Evolutionary conservation across 2,113 vertebrate genomes (phyloP).

Genomic region (Myiozetetes cayanensis): DNA sequence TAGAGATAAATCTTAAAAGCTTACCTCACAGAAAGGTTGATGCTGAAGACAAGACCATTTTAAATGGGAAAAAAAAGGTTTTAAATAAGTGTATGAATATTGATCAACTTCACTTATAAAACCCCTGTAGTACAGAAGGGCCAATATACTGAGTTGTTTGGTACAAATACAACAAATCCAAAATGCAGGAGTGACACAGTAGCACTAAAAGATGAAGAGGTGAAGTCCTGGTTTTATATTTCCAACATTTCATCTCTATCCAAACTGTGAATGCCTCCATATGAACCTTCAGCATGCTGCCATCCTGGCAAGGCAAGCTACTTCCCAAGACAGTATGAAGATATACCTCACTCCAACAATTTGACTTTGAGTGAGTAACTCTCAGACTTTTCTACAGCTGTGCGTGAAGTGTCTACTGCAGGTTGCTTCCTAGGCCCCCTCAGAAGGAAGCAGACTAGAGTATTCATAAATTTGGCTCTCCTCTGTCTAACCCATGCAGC

Average conservation of each 20-base stretch:
- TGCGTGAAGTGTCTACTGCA: neutral
- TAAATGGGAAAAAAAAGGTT: neutral
- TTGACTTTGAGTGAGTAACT: neutral
- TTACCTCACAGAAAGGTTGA: neutral
- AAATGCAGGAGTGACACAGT: neutral
- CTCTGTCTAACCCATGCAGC: rapidly evolving
- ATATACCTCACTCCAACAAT: neutral
- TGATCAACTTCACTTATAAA: neutral
- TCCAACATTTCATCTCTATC: neutral
- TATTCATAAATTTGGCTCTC: rapidly evolving
- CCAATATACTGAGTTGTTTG: neutral
- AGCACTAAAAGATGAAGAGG: neutral
- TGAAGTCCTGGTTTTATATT: neutral
- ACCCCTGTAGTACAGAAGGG: neutral
- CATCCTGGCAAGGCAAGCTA: neutral
- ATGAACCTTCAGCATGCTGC: neutral
- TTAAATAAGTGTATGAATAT: neutral
- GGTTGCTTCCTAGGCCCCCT: neutral
- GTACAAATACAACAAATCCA: neutral
- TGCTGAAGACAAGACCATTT: neutral
- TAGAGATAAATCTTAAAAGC: neutral
- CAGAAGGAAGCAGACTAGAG: neutral
- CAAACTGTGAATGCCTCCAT: rapidly evolving
- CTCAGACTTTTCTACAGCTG: neutral
- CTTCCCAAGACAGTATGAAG: neutral